Evolutionary conservation across 2,888 invertebrate species (phyloP).

Genomic region (Spisula subtruncata): DNA sequence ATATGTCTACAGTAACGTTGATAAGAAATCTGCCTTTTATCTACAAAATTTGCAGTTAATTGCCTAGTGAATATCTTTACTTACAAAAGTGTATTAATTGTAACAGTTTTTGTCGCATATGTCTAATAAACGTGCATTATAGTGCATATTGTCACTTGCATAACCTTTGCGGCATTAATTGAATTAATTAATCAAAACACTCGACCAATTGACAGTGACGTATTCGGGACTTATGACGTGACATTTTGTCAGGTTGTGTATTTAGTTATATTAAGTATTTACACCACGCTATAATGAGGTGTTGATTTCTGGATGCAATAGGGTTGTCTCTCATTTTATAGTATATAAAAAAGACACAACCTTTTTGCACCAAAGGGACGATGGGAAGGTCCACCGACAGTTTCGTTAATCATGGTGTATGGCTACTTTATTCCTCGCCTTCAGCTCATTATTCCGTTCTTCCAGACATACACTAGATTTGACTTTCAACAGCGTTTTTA

Average conservation of each 20-base stretch:
- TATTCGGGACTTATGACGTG: neutral
- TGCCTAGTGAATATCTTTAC: neutral
- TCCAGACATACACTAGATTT: too few relatives aligned
- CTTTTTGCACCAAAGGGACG: too few relatives aligned
- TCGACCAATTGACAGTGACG: neutral
- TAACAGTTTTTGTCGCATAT: neutral
- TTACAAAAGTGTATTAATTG: neutral
- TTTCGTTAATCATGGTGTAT: too few relatives aligned
- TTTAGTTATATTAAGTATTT: too few relatives aligned
- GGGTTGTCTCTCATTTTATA: too few relatives aligned
- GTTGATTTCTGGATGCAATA: too few relatives aligned
- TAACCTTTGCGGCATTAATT: constrained; percentile 2
- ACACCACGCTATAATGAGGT: too few relatives aligned
- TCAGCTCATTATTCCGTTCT: too few relatives aligned
- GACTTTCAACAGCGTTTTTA: too few relatives aligned
- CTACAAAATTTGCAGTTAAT: constrained; percentile 1
- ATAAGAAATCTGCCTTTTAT: neutral
- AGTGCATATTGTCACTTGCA: neutral
- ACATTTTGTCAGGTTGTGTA: neutral
- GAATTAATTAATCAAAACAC: constrained; percentile 14
- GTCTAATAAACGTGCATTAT: neutral
- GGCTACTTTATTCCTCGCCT: too few relatives aligned
- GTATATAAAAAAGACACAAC: too few relatives aligned
- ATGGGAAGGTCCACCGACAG: too few relatives aligned
- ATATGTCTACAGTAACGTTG: neutral